Evolutionary conservation across 2,113 vertebrate species (phyloP), one percentile per base, ranked within the genome.

Genomic region (Laticauda colubrina): DNA sequence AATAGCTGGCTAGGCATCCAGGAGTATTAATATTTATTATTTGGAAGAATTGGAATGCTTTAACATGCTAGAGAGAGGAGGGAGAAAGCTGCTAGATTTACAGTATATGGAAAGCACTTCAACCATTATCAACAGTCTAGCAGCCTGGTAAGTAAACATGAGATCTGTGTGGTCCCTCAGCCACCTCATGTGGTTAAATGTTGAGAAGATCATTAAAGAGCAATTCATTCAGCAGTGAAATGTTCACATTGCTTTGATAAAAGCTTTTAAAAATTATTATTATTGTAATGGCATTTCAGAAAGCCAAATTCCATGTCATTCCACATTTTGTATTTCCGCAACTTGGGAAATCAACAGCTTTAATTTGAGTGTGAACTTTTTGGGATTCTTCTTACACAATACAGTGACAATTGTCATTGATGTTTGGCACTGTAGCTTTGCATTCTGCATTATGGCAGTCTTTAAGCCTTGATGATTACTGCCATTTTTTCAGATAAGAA

Each of bases 101-200:
- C 87, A 93, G 75, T 81, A 61, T 29, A 59, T 18, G 34, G 11
- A 94, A 94, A 96, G 96, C 93, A 87, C 24, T 57, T 96, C 91
- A 96, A 53, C 24, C 54, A 56, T 87, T 91, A 94, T 91, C 85
- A 95, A 88, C 39, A 93, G 94, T 57, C 57, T 0, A 94, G 90
- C 29, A 94, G 21, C n/a, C 91, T 95, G 94, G 87, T 69, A 92
- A 0, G 91, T 87, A 91, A 95, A 94, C 85, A 69, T 59, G 53
- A 94, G 4, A 21, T 57, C 88, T 87, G 21, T 26, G 61, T 90
- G 89, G 54, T 96, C 59, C 43, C 51, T 88, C 21, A 90, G 93
- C 69, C 88, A 95, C 85, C 91, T 95, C 90, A 29, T 88, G 51
- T 59, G 96, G 94, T 85, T 91, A 87, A 61, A 92, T 89, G 94